These are phyloP conservation scores for Scopus umbretta DNA, from an alignment of 2,113 vertebrate species.

Conservation along the genomic window DNA sequence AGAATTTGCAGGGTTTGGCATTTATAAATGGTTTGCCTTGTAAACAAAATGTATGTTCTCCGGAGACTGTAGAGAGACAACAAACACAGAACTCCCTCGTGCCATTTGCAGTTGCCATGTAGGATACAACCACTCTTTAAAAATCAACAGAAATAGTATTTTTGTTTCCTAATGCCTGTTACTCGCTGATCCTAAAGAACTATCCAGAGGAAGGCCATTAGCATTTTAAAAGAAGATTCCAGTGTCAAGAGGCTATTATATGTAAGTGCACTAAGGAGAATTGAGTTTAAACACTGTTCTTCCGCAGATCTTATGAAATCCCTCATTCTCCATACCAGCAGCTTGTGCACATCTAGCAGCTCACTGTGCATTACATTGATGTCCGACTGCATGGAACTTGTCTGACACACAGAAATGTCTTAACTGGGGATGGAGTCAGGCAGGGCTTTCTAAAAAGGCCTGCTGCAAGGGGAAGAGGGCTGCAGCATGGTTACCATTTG, in stretches of 20 bases:
- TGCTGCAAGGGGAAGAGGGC: neutral
- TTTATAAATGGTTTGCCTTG: constrained; percentile 33
- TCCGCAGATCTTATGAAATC: neutral
- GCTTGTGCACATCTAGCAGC: neutral
- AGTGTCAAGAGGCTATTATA: neutral
- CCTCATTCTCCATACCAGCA: neutral
- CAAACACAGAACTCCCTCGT: neutral
- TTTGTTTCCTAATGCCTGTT: constrained; percentile 10
- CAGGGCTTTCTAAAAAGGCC: neutral
- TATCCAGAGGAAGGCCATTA: neutral
- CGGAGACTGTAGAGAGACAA: constrained; percentile 8
- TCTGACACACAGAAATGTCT: neutral
- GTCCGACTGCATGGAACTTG: neutral
- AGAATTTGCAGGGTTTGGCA: constrained; percentile 31
- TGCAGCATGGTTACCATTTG: neutral
- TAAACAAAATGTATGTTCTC: constrained; percentile 46
- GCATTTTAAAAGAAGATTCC: constrained; percentile 14
- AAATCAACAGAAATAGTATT: neutral
- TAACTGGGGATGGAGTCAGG: neutral
- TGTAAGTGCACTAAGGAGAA: neutral
- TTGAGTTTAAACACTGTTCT: neutral
- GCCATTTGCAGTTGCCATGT: constrained; percentile 16
- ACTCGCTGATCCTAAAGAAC: neutral
- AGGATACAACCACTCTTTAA: neutral
- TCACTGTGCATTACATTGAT: neutral